Base-by-base conservation (phyloP, 2,888 invertebrate genomes). In the Cosmorhoe ocellata region DNA sequence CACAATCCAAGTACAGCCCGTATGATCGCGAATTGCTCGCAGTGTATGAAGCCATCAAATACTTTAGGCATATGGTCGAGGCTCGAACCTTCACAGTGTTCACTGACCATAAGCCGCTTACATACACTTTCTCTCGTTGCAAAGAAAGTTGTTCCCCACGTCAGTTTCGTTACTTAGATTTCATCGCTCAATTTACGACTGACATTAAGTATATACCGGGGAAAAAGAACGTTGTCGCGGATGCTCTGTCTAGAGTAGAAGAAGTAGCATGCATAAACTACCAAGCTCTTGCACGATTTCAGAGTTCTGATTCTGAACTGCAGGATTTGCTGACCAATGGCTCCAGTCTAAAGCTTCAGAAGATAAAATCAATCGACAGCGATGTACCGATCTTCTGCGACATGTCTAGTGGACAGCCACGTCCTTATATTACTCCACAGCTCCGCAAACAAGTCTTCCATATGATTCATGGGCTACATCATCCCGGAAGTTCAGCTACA, bases 21-120 rank as follows among this genome's bases (percentile, higher is more conserved):
- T 40, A 40, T 8, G 39, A 40, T 11, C 1, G 39, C 0, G 39
- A 40, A 30, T 30, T 40, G 0, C 24, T 41, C 1, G 41, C 41
- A 1, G 11, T 41, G 8, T 41, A 41, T 12, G 41, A 41, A 18
- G 31, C 31, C 5, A 24, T 41, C 3, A 41, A 22, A 32, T 11
- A 41, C 7, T 41, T 40, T 10, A n/a, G 39, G 12, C 18, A 30
- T 14, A 14, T 18, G 10, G 30, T 40, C 6, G 39, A 40, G 30
- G 39, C 30, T 7, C n/a, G 39, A 30, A n/a, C 1, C 0, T 40
- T 40, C 18, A 2, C 18, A 9, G 9, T 40, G 3, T 18, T n/a
- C n/a, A 38, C 38, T 13, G 38, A 38, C 5, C 38, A 38, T 9
- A 38, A 38, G n/a, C 38, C 38, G 1, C 12, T 38, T 9, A 13